Evolutionary conservation across 1,140 invertebrate genomes (phyloP), one percentile per base, ranked within the genome.

Genomic region (Trypoxylus dichotomus): DNA sequence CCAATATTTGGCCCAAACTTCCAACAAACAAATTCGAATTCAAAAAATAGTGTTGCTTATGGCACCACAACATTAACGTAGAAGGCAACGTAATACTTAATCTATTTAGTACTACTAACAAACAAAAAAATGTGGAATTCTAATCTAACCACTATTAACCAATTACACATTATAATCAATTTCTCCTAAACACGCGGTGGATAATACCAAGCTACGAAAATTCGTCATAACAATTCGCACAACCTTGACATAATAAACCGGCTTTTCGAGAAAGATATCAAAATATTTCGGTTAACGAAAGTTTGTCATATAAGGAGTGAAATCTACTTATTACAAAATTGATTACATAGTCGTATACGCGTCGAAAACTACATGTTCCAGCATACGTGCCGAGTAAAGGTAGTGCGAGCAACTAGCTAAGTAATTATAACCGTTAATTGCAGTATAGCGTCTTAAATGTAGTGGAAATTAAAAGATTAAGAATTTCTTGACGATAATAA

Each of bases 241-340:
- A 75, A 75, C 74, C 74, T 75, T 75, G 74, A 75, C 74, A 75
- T n/a, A 54, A 75, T 75, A 75, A 75, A 54, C 32, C 72, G 72
- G 72, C 29, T 75, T 75, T 27, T 47, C 43, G 43, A 75, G 72
- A 75, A 75, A 75, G 41, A 42, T 54, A 75, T 75, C 24, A 75
- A 75, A 75, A 75, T 75, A 75, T 75, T 47, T 47, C 74, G 74
- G 74, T 75, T 75, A 75, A 75, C 74, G 74, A 75, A 75, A 75
- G 74, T 75, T 75, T 75, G 41, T 47, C 74, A 54, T 75, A 75
- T 75, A 75, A 42, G 74, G 74, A 75, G 74, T 47, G 74, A 75
- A 75, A 75, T 75, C 74, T 75, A 75, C 74, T 75, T 74, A 43
- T 75, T 75, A 75, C 74, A 75, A 75, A 21, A 75, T 42, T 42